These are phyloP conservation scores for Anthrax anthrax DNA, from an alignment of 2,888 invertebrate genomes.

Conservation along the genomic window DNA sequence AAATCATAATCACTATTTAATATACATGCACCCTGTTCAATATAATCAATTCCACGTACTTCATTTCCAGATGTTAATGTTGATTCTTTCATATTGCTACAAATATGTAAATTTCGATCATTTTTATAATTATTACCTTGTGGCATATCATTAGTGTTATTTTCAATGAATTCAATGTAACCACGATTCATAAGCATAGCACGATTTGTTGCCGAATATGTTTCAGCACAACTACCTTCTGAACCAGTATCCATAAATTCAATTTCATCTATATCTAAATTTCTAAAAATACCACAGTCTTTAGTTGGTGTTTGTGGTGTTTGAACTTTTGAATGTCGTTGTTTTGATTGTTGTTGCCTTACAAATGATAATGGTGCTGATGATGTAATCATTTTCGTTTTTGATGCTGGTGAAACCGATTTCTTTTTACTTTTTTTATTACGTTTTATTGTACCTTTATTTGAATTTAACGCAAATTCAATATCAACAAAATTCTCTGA, in stretches of 20 bases:
- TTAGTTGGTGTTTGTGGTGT: slow-evolving; percentile 27
- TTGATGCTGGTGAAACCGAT: slow-evolving; percentile 18
- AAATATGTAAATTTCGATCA: neutral
- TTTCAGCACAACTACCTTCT: slow-evolving; percentile 58
- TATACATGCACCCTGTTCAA: slow-evolving; percentile 37
- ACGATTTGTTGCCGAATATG: slow-evolving; percentile 39
- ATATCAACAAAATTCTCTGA: slow-evolving; percentile 60
- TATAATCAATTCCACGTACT: slow-evolving; percentile 41
- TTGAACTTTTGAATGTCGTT: slow-evolving; percentile 29
- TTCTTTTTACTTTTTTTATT: slow-evolving; percentile 28
- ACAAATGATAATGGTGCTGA: neutral
- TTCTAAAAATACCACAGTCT: slow-evolving; percentile 32
- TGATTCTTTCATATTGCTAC: neutral
- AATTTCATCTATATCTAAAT: slow-evolving; percentile 56
- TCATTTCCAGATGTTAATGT: slow-evolving; percentile 23
- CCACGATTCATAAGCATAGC: slow-evolving; percentile 45
- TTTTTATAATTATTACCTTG: neutral
- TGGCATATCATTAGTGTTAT: neutral
- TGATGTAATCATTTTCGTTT: slow-evolving; percentile 17
- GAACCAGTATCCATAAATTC: slow-evolving; percentile 80
- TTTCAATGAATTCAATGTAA: slow-evolving; percentile 48
- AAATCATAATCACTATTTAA: slow-evolving; percentile 28
- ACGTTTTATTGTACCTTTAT: slow-evolving; percentile 32
- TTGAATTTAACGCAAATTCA: slow-evolving; percentile 44
- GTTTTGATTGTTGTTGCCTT: slow-evolving; percentile 10